Evolutionary conservation across 1,140 invertebrate species (phyloP), one percentile per base, ranked within the genome.

Genomic region (Tachypleus tridentatus): DNA sequence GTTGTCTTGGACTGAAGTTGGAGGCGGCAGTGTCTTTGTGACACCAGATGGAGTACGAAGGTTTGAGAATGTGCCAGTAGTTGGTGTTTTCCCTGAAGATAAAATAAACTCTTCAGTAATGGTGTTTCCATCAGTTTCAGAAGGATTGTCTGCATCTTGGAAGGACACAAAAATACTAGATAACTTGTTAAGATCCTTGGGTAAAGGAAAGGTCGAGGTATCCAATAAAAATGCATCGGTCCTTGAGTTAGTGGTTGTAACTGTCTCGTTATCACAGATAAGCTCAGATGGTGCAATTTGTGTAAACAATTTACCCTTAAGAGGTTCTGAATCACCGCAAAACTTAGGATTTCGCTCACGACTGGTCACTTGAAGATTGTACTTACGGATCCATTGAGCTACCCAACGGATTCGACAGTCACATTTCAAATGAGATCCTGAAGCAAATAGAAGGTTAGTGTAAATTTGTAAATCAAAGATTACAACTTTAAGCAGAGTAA

Each of bases 321-420:
- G 85, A 65, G 83, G 79, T 0, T 83, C 77, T 3, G 92, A 92
- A 69, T 84, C 85, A 5, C 91, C 91, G 72, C 92, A 96, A 77
- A 94, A 95, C 76, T 95, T 91, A 9, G 91, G 91, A 77, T 91
- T 92, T 72, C 90, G 82, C 78, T 96, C 92, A 54, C 92, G 81
- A 68, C 89, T 91, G 3, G 91, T 93, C 9, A 78, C 74, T 81
- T 94, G 91, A n/a, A 95, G 79, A 74, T 94, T 91, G 6, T 85
- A 85, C 53, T 86, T 85, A 48, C 84, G 82, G 67, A 94, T 92
- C 92, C 92, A 95, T 71, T 93, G 85, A 57, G 89, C 84, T 60
- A 96, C 87, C 92, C 92, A 96, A 4, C 85, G 81, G 49, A 95
- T 76, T 68, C 85, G 83, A 75, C 92, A 96, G 73, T 96, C 91